Conservation (phyloP, 2,888 invertebrate genomes). For the Sphaeridia pumilis region DNA sequence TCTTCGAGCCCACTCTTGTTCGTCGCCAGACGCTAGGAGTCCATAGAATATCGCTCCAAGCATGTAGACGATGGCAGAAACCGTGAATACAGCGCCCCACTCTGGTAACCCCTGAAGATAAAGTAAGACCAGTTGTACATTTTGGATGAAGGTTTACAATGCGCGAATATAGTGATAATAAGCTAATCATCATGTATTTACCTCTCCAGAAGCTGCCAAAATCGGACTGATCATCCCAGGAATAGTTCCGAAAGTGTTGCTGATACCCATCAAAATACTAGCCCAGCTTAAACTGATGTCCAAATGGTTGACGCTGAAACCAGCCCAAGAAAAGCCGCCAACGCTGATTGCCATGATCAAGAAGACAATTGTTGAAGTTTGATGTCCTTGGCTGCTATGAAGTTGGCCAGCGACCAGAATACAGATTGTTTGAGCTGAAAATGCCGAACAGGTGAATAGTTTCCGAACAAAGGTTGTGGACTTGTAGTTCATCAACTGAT, state of each 20-base stretch:
- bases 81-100: conserved; percentile 78
- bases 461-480: conserved; percentile 61
- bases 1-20: conserved; percentile 62
- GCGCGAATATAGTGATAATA: neutral
- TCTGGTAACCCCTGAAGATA: conserved; percentile 54
- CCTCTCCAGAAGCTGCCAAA: conserved; percentile 54
- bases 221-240: conserved; percentile 85
- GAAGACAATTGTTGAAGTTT: conserved; percentile 57
- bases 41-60: conserved; percentile 77
- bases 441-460: conserved; percentile 61
- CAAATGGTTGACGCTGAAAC: conserved; percentile 61
- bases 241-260: conserved; percentile 79
- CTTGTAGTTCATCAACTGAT: conserved; percentile 55
- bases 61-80: conserved; percentile 68
- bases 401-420: conserved; percentile 44
- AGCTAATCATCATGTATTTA: neutral
- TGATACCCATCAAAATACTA: conserved; percentile 79
- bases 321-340: conserved; percentile 87
- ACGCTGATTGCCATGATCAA: conserved; percentile 78
- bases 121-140: conserved; percentile 14
- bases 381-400: conserved; percentile 1
- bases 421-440: conserved; percentile 69
- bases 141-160: neutral
- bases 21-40: conserved; percentile 63
- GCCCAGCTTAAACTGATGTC: conserved; percentile 88